These are phyloP conservation scores for Gnathonemus echidnorhynchus DNA, from an alignment of 2,113 vertebrate genomes.

Conservation along the genomic window DNA sequence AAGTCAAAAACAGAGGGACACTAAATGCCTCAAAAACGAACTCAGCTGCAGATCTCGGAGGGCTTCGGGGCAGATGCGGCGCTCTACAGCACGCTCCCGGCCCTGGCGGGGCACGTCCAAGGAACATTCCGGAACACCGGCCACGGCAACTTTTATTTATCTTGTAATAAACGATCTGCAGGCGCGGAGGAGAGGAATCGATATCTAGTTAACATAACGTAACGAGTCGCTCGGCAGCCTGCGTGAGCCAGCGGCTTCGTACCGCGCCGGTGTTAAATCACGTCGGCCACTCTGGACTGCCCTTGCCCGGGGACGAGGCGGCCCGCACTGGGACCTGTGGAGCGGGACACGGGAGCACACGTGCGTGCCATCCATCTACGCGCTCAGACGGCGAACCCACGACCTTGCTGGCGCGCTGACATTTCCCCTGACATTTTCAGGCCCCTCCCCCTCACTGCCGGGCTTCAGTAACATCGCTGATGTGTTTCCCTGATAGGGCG, in stretches of 20 bases:
- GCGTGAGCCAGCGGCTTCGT: neutral
- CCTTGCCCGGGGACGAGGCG: constrained; percentile 9
- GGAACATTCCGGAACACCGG: neutral
- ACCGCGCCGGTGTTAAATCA: constrained; percentile 5
- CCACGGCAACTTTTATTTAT: constrained; percentile 7
- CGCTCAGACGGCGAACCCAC: neutral
- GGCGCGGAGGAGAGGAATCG: constrained; percentile 3
- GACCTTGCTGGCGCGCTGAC: neutral
- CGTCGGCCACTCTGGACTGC: neutral
- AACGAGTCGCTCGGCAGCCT: neutral
- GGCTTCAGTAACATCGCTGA: neutral
- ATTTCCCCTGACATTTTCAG: constrained; percentile 18
- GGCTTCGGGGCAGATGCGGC: neutral
- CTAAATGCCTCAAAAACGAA: neutral
- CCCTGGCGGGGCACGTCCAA: neutral
- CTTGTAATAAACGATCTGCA: constrained; percentile 19
- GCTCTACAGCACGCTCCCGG: neutral
- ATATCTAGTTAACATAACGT: constrained; percentile 23
- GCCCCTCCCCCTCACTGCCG: neutral
- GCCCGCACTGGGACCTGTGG: neutral
- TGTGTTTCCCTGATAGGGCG: neutral
- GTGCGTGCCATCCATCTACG: neutral
- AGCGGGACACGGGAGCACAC: no score
- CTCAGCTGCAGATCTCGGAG: neutral
- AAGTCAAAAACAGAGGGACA: neutral